These are phyloP conservation scores for Imbricaverruca yamaguchii DNA, from an alignment of 2,888 invertebrate genomes.

Conservation along the genomic window DNA sequence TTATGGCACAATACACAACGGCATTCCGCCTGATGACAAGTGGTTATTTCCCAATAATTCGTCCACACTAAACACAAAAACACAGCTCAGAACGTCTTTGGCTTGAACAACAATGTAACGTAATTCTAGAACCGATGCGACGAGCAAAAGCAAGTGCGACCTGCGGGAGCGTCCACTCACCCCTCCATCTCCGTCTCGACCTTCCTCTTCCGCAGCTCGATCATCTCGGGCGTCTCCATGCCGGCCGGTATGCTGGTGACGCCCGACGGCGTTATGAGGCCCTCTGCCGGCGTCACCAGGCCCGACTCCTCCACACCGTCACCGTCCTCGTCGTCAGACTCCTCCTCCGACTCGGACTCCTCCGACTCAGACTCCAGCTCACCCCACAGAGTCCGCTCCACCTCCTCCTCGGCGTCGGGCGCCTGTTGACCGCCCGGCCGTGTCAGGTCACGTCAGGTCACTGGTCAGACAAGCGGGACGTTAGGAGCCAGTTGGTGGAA, in stretches of 20 bases:
- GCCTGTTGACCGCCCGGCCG: not conserved
- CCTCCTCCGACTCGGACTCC: conserved; percentile 56
- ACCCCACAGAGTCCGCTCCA: conserved; percentile 94
- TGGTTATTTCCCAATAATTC: too few species aligned
- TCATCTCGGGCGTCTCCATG: conserved; percentile 96
- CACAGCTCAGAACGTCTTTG: too few species aligned
- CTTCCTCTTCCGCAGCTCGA: conserved; percentile 93
- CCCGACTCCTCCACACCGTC: conserved; percentile 63
- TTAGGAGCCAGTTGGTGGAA: too few species aligned
- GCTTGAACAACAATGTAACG: too few species aligned
- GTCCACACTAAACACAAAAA: too few species aligned
- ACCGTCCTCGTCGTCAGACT: conserved; percentile 53
- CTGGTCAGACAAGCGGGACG: too few species aligned
- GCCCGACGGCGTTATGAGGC: conserved; percentile 81
- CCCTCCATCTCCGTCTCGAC: conserved; percentile 94
- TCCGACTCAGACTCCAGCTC: conserved; percentile 89
- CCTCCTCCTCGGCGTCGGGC: conserved; percentile 61
- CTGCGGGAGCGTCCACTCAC: conserved; percentile 44
- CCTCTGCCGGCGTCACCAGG: conserved; percentile 85
- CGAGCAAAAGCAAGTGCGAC: too few species aligned
- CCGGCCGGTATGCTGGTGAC: conserved; percentile 84
- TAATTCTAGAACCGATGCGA: too few species aligned
- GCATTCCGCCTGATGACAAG: too few species aligned
- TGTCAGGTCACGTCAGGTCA: too few species aligned
- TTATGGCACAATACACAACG: too few species aligned